Evolutionary conservation across 2,888 invertebrate genomes (phyloP).

Genomic region (Zele albiditarsus): DNA sequence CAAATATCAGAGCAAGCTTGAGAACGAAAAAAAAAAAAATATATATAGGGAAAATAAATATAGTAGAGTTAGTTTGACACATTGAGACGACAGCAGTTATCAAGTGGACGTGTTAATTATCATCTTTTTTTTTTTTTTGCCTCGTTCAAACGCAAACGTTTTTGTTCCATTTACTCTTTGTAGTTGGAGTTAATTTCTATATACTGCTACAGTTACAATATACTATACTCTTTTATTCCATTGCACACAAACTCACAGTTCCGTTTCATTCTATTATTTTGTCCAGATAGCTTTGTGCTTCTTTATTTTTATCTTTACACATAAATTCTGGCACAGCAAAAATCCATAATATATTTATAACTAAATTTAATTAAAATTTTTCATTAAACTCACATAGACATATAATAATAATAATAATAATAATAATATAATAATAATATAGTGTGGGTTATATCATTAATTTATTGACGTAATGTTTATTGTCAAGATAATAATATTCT

Average conservation of each 20-base stretch:
- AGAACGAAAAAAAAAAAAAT: neutral
- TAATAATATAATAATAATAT: too few relatives aligned
- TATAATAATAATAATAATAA: too few relatives aligned
- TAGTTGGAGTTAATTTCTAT: conserved; percentile 12
- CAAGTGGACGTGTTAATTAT: conserved; percentile 15
- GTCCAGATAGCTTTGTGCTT: neutral
- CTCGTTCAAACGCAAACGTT: conserved; percentile 26
- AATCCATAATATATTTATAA: too few relatives aligned
- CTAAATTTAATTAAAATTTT: too few relatives aligned
- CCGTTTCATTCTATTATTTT: neutral
- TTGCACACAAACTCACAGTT: neutral
- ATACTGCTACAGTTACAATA: neutral
- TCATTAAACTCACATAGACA: too few relatives aligned
- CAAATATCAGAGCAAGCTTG: neutral
- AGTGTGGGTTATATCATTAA: too few relatives aligned
- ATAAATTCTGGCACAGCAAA: neutral
- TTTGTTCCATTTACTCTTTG: conserved; percentile 33
- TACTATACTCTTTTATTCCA: neutral
- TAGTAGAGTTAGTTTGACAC: conserved; percentile 32
- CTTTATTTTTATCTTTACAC: neutral
- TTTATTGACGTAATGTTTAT: too few relatives aligned
- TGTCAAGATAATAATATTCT: neutral
- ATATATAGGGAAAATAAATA: conserved; percentile 16
- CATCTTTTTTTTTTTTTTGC: conserved; percentile 10
- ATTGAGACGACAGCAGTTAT: conserved; percentile 6